Evolutionary conservation across 2,888 invertebrate species (phyloP), one percentile per base, ranked within the genome.

Genomic region (Cecidostiba fungosa): DNA sequence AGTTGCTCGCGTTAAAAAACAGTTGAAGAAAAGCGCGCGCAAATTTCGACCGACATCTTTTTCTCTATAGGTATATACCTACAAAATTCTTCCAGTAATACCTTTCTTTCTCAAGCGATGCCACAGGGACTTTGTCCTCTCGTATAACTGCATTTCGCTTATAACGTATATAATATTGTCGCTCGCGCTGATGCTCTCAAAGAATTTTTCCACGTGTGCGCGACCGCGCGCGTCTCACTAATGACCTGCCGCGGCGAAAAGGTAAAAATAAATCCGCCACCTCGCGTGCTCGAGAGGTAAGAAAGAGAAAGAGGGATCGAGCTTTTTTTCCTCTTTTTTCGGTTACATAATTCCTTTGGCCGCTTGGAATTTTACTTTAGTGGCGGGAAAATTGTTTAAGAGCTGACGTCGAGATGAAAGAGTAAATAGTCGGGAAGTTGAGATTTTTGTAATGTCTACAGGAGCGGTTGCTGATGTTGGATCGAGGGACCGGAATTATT

Each of bases 231-330:
- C 32, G 50, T n/a, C 47, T 47, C 54, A 54, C 54, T 70, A n/a
- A n/a, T n/a, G 23, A 47, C 76, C 19, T 59, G 19, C 59, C 76
- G 19, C 59, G 54, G 8, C 5, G 29, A 29, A 69, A 69, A 47
- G 69, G 8, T 66, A 78, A 78, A 69, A 69, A 78, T 69, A 78
- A 78, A 78, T n/a, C 32, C 69, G n/a, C 14, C 29, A 69, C 8
- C 1, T 26, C 50, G 29, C 29, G 74, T 32, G 50, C 29, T 50
- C 47, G 23, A 39, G 36, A 72, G 39, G 39, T n/a, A 39, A 77
- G 32, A 36, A 32, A n/a, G n/a, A 59, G 76, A 59, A 54, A 26
- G 29, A 29, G 2, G 29, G 29, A 59, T n/a, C 26, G 12, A n/a
- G 3, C 8, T n/a, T 19, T 8, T 1, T 8, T 8, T 8, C 1